These are phyloP conservation scores for Hylyphantes graminicola DNA, from an alignment of 1,140 invertebrate genomes.

Conservation along the genomic window DNA sequence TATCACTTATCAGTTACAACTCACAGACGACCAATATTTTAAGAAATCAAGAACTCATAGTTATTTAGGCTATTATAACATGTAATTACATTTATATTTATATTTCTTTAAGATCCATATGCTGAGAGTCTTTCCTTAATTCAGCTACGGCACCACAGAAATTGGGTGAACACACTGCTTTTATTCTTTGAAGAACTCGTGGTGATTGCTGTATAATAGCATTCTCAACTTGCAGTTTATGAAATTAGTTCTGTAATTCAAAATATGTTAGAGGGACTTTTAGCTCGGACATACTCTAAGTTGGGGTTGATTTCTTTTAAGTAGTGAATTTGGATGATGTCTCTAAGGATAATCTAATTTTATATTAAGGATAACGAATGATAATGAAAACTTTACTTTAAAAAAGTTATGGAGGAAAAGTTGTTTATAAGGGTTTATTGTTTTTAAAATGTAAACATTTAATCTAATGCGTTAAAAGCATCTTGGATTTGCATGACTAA, in stretches of 20 bases:
- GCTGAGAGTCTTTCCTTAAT: slow-evolving; percentile 4
- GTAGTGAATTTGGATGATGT: background rate
- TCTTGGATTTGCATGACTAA: no score
- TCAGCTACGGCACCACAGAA: slow-evolving; percentile 4
- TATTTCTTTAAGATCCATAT: background rate
- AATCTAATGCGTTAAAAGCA: no score
- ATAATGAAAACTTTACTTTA: background rate
- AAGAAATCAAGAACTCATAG: no score
- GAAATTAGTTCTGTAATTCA: background rate
- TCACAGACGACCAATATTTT: no score
- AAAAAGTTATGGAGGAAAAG: no score
- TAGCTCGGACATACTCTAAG: background rate
- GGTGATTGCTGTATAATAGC: slow-evolving; percentile 2
- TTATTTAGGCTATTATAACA: no score
- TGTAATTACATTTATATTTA: background rate
- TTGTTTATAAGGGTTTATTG: no score
- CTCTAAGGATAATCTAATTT: background rate
- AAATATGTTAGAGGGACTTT: background rate
- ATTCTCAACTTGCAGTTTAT: background rate
- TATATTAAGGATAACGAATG: background rate
- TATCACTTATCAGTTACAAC: no score
- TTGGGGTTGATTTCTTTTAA: background rate
- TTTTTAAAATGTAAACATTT: no score
- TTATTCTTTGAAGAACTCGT: slow-evolving; percentile 5
- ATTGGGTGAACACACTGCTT: background rate